Evolutionary conservation across 1,140 invertebrate genomes (phyloP).

Genomic region (Leptopilina clavipes): DNA sequence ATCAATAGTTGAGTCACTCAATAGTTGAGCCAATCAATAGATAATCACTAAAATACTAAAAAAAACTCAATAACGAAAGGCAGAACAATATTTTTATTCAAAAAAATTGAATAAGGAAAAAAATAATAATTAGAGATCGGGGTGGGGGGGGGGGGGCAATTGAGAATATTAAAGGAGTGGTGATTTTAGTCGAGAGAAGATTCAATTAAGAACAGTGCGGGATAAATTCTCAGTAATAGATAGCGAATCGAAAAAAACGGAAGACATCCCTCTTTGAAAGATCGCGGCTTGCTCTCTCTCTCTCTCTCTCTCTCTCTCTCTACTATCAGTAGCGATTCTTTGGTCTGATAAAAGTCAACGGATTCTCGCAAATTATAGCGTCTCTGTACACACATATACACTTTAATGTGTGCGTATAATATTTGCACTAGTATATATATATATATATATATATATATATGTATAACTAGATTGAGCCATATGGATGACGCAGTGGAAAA

Average conservation of each 20-base stretch:
- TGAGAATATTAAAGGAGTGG: not conserved
- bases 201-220: constrained; percentile 11
- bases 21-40: no score
- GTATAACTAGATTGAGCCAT: not conserved
- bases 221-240: constrained; percentile 12
- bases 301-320: no score
- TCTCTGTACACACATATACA: no score
- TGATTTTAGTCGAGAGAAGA: not conserved
- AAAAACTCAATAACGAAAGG: no score
- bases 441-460: not conserved
- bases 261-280: constrained; percentile 7
- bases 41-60: no score
- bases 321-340: constrained; percentile 14
- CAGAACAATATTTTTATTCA: no score
- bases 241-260: constrained; percentile 10
- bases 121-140: no score
- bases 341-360: not conserved
- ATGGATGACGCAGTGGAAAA: constrained; percentile 28
- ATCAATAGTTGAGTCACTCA: no score
- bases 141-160: not conserved
- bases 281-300: no score
- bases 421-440: not conserved
- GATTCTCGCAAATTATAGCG: constrained; percentile 23
- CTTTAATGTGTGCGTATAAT: no score
- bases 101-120: no score